Evolutionary conservation across 1,140 invertebrate genomes (phyloP), one percentile per base, ranked within the genome.

Genomic region (Lasioglossum baleicum): DNA sequence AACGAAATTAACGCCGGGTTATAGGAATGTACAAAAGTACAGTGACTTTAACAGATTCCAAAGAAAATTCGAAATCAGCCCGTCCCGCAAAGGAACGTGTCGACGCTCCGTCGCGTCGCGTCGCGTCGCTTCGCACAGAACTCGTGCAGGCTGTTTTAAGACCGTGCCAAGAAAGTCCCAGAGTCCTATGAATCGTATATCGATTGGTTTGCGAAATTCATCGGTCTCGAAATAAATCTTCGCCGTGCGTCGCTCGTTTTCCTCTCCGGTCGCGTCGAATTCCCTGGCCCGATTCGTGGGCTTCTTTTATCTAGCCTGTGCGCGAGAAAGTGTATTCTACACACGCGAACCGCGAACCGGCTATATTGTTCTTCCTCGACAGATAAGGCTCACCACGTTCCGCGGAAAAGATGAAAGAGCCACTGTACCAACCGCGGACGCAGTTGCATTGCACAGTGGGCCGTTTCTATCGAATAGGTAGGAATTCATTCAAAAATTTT

Each of bases 321-420:
- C 8, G n/a, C 56, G 0, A 20, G 13, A 11, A 11, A 10, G 44
- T 11, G 42, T 42, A 42, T 35, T 40, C 31, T 35, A 56, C 51
- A 53, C 13, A 44, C 51, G 53, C 40, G 31, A 48, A 2, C 17
- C 51, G 53, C 40, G 31, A 48, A 2, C 17, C 31, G 35, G 60
- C 66, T 40, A 60, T 64, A 83, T 84, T 83, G 82, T 85, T 81
- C 76, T 81, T 75, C 35, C 68, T 13, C 20, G 15, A 35, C 60
- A 76, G 78, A 83, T 84, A 83, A 84, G 10, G 22, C 73, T 76
- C 71, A 26, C 58, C 20, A 26, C 65, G 63, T 81, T 83, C 67
- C 44, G 8, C 61, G 61, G 20, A 8, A 61, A n/a, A 61, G 58
- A 73, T 83, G 82, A 83, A 83, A 76, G 58, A 80, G 72, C 44